Evolutionary conservation across 2,113 vertebrate species (phyloP).

Genomic region (Rhynchopsitta pachyrhyncha): DNA sequence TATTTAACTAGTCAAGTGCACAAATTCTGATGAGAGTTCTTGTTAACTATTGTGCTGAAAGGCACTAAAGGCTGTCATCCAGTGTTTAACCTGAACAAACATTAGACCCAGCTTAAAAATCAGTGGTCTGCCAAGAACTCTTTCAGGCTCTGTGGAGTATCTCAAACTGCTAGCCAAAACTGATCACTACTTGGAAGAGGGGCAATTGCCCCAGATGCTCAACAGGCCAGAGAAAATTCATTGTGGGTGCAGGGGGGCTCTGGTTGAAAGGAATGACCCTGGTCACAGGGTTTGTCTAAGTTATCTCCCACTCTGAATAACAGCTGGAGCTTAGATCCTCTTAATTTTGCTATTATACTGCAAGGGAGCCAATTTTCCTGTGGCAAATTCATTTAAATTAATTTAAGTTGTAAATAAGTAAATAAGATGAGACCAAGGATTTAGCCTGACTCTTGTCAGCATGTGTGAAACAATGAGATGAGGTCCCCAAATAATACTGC

Average conservation of each 20-base stretch:
- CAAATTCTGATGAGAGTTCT: not conserved
- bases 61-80: not conserved
- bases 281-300: not conserved
- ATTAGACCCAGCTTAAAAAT: not conserved
- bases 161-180: not conserved
- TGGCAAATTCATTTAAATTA: not conserved
- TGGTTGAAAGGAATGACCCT: not conserved
- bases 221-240: not conserved
- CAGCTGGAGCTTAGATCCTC: not conserved
- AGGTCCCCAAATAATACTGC: not conserved
- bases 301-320: not conserved
- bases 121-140: not conserved
- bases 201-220: not conserved
- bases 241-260: not conserved
- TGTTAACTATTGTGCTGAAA: not conserved
- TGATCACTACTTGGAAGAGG: not conserved
- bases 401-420: constrained; percentile 40
- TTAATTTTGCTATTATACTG: not conserved
- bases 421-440: constrained; percentile 18
- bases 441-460: not conserved
- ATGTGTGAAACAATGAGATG: not conserved
- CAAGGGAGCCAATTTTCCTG: not conserved
- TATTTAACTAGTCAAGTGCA: not conserved
- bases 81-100: not conserved
- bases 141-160: not conserved